Percentiles rank a stretch among this genome's conserved stretches.
phyloP scores from a whole-genome alignment of 2,797 vertebrate genomes.

The Diglossa cyanea region DNA sequence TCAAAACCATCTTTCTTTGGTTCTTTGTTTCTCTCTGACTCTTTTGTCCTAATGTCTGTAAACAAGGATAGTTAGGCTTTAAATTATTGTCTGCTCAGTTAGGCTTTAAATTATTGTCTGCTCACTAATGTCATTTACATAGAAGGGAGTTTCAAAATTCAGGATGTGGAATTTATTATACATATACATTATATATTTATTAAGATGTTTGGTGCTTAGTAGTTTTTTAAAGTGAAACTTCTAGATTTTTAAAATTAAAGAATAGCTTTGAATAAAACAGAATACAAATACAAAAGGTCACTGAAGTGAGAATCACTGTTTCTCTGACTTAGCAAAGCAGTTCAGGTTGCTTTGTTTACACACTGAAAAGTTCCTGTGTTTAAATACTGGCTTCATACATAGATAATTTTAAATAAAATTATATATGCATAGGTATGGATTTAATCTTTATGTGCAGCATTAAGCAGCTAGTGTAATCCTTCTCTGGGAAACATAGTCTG shows the following conservation, averaged over 20 bases:
- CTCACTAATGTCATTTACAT: background rate
- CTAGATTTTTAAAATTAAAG: background rate
- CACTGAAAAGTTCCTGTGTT: background rate
- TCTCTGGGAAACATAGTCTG: background rate
- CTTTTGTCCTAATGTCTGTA: background rate
- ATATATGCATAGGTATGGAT: background rate
- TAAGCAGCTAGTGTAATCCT: background rate
- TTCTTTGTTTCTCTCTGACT: background rate
- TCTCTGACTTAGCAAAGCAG: background rate
- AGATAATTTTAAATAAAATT: background rate
- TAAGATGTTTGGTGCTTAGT: background rate
- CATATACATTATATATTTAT: background rate
- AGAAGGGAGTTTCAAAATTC: background rate
- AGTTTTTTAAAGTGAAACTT: background rate
- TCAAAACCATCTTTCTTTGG: background rate
- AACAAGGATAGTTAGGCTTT: background rate
- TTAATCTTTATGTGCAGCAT: background rate
- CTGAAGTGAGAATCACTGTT: background rate
- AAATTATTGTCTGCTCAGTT: background rate
- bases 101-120: background rate
- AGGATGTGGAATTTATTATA: background rate
- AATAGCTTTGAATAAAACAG: background rate
- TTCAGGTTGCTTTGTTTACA: background rate
- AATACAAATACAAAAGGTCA: background rate
- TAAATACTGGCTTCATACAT: background rate